Evolutionary conservation across 1,140 invertebrate species (phyloP).

Genomic region (Planococcus citri): DNA sequence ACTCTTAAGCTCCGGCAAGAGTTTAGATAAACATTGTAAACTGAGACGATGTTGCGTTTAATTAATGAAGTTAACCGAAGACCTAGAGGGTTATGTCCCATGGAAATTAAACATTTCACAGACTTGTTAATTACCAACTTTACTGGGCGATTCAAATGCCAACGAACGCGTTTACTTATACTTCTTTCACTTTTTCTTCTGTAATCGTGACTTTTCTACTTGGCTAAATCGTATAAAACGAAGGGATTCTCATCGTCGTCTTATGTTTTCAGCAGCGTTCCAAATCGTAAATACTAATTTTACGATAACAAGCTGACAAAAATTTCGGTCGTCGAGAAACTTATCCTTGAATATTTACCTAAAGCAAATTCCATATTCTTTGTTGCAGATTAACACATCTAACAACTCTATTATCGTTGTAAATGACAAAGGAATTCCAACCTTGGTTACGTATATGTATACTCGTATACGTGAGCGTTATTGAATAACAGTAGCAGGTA

Average conservation of each 20-base stretch:
- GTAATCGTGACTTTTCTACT: not conserved
- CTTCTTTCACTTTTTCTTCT: not conserved
- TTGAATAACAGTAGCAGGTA: not conserved
- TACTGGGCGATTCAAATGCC: not conserved
- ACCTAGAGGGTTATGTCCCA: not conserved
- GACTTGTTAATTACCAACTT: not conserved
- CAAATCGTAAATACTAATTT: not conserved
- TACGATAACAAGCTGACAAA: not conserved
- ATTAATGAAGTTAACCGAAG: conserved; percentile 1
- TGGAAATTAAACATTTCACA: conserved; percentile 8
- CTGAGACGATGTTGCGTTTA: conserved; percentile 2
- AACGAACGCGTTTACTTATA: not conserved
- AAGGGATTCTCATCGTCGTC: too few relatives aligned
- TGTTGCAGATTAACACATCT: not conserved
- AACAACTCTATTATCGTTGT: not conserved
- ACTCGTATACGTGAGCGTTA: not conserved
- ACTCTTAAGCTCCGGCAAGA: not conserved
- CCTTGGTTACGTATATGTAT: not conserved
- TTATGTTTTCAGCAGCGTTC: not conserved
- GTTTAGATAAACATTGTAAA: conserved; percentile 6
- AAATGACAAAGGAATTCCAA: conserved; percentile 5
- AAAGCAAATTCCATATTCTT: conserved; percentile 4
- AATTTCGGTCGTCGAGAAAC: not conserved
- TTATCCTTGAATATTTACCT: conserved; percentile 3
- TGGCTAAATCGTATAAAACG: not conserved